These are phyloP conservation scores for Lithobius niger DNA, from an alignment of 1,140 invertebrate genomes.

Conservation along the genomic window DNA sequence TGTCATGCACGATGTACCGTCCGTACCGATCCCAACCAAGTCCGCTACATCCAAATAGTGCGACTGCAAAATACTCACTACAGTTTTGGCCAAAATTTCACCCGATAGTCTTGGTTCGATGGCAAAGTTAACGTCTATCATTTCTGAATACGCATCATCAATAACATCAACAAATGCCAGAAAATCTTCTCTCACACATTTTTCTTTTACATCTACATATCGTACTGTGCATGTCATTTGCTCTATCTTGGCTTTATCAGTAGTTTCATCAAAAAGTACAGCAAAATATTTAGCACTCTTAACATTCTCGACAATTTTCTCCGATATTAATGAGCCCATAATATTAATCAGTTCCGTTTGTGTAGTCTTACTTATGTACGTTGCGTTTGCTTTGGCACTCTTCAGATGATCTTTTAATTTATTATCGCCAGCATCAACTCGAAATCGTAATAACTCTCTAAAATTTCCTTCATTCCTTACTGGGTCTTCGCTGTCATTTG, in stretches of 20 bases:
- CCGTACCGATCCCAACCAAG: too few relatives aligned
- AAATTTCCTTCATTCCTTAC: constrained; percentile 22
- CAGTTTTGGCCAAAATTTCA: too few relatives aligned
- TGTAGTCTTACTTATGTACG: constrained; percentile 22
- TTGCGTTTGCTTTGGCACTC: constrained; percentile 16
- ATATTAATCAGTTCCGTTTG: constrained; percentile 25
- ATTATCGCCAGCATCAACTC: constrained; percentile 19
- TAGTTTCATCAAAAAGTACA: constrained; percentile 26
- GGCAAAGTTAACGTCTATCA: too few relatives aligned
- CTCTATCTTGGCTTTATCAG: constrained; percentile 21
- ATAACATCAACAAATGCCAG: constrained; percentile 20
- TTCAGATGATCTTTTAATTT: constrained; percentile 21
- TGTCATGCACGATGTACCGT: too few relatives aligned
- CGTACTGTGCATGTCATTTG: constrained; percentile 21
- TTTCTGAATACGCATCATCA: too few relatives aligned
- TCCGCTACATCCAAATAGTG: too few relatives aligned
- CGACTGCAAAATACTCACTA: too few relatives aligned
- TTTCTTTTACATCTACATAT: constrained; percentile 16
- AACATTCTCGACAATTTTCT: constrained; percentile 18
- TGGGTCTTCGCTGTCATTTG: neutral
- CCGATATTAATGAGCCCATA: constrained; percentile 20
- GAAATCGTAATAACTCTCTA: constrained; percentile 20
- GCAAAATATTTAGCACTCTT: constrained; percentile 16
- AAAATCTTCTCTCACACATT: constrained; percentile 20
- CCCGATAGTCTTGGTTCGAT: too few relatives aligned